phyloP scores from a whole-genome alignment of 2,113 vertebrate genomes.

The Nibea albiflora region DNA sequence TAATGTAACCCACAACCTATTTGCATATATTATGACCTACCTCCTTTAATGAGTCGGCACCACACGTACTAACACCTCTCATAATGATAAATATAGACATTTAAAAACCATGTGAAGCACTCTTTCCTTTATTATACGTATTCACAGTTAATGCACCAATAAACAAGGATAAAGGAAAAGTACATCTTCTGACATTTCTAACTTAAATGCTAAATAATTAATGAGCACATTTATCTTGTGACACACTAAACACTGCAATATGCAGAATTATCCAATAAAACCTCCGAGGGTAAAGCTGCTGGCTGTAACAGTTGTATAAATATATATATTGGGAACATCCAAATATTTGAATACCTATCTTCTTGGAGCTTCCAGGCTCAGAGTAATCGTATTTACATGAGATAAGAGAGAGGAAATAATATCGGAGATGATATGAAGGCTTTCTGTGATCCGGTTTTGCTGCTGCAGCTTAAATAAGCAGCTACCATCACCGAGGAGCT shows the following conservation, averaged over 20 bases:
- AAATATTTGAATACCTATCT: not conserved
- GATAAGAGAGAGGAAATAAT: conserved; percentile 31
- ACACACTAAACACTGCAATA: not conserved
- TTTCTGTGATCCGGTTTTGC: conserved; percentile 20
- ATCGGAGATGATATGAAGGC: not conserved
- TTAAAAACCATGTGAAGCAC: not conserved
- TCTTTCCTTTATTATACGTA: not conserved
- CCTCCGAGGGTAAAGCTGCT: not conserved
- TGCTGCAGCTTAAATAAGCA: conserved; percentile 1
- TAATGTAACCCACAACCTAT: not conserved
- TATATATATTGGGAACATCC: not conserved
- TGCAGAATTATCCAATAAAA: not conserved
- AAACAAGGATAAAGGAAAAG: conserved; percentile 1
- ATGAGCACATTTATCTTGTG: not conserved
- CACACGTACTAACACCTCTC: not conserved
- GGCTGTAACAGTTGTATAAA: not conserved
- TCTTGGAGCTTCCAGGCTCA: not conserved
- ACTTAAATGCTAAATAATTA: not conserved
- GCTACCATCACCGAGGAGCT: not conserved
- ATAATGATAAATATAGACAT: conserved; percentile 25
- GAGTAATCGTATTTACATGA: conserved; percentile 31
- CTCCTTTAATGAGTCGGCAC: conserved; percentile 4
- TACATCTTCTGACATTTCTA: not conserved
- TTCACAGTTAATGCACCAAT: conserved; percentile 14
- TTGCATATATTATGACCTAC: not conserved